Conservation (phyloP, 2,888 invertebrate genomes). For the Ichneumon xanthorius region DNA sequence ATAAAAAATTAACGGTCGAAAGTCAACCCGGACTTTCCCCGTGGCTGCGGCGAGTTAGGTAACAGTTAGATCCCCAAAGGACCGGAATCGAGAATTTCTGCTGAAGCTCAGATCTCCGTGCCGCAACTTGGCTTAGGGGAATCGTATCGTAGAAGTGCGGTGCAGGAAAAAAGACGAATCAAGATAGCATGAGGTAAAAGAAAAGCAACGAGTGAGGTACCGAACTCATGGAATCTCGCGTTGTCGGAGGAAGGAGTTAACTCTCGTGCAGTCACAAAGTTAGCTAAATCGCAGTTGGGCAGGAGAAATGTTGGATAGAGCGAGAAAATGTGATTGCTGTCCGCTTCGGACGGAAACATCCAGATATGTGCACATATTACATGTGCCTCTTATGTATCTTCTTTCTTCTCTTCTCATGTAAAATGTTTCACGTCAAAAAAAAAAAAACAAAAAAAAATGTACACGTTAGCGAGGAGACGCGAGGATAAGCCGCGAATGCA, state of each 20-base stretch:
- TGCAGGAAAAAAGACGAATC: conserved; percentile 28
- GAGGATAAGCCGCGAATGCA: conserved; percentile 26
- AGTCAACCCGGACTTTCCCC: conserved; percentile 29
- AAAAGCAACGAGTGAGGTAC: conserved; percentile 16
- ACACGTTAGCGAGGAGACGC: not conserved
- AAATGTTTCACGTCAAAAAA: not conserved
- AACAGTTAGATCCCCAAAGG: conserved; percentile 54
- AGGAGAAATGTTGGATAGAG: conserved; percentile 5
- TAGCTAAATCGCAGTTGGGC: not conserved
- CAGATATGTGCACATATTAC: not conserved
- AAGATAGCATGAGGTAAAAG: conserved; percentile 12
- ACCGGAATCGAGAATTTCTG: conserved; percentile 28
- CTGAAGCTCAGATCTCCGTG: conserved; percentile 14
- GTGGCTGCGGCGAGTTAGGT: conserved; percentile 33
- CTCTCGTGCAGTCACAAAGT: not conserved
- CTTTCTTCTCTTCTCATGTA: not conserved
- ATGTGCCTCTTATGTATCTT: not conserved
- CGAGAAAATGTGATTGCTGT: conserved; percentile 16
- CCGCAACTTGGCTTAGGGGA: conserved; percentile 32
- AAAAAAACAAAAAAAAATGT: not conserved
- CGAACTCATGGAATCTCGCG: conserved; percentile 11
- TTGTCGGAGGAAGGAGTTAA: conserved; percentile 23
- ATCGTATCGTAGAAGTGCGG: conserved; percentile 29
- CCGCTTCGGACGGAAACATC: not conserved
- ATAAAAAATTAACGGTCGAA: conserved; percentile 47